These are phyloP conservation scores for Rousettus leschenaultii DNA, from an alignment of 2,113 vertebrate species.

Conservation along the genomic window DNA sequence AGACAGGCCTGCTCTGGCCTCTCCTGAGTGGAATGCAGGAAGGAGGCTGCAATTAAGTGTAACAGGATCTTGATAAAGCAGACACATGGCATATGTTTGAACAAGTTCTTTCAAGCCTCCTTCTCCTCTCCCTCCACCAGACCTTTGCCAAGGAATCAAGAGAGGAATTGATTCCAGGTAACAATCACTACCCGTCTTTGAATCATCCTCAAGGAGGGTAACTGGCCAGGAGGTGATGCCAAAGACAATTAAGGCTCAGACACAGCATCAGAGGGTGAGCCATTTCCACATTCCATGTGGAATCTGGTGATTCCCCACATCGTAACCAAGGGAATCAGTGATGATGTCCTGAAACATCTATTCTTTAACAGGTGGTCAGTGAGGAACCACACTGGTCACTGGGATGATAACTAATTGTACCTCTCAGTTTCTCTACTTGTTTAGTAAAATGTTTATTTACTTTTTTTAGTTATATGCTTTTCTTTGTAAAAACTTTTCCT, in stretches of 20 bases:
- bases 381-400: background rate
- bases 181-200: rapidly evolving
- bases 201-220: background rate
- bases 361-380: background rate
- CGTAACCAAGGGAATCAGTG: background rate
- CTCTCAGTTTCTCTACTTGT: background rate
- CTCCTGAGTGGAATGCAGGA: too few relatives aligned
- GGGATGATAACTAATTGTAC: background rate
- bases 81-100: background rate
- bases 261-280: background rate
- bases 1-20: too few relatives aligned
- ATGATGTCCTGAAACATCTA: background rate
- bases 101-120: background rate
- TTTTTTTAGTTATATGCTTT: background rate
- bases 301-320: too few relatives aligned
- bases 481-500: background rate
- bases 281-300: background rate
- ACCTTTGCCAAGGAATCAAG: background rate
- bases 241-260: background rate
- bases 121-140: background rate
- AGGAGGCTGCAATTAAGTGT: background rate
- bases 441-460: background rate
- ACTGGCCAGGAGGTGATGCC: background rate
- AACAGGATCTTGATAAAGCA: background rate
- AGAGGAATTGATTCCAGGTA: background rate